Base-by-base conservation (phyloP, 2,113 vertebrate species). In the Holacanthus passer region DNA sequence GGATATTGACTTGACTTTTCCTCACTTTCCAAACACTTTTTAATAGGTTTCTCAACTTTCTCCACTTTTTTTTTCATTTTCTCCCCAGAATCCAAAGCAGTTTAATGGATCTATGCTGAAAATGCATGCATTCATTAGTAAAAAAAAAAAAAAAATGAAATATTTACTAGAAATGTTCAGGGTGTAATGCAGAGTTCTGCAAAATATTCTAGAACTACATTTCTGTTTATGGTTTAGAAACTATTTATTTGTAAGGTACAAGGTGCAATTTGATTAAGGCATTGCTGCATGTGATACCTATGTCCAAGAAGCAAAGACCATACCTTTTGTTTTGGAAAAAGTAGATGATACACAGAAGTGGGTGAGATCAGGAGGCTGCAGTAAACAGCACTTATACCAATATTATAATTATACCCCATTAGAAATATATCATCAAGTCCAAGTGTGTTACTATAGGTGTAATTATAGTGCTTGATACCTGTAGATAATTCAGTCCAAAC, bases 21-120 rank as follows among this genome's bases (percentile, higher is more conserved):
- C 20, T 59, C 16, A 77, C 31, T 43, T 73, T 81, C n/a, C 13
- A 70, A 60, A 79, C 66, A 32, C 22, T 14, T 60, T 71, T 63
- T 20, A 71, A 24, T 53, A 8, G 17, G 27, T 70, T 63, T 56
- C 27, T 75, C n/a, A 9, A 35, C 4, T 52, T 75, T 45, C 9
- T 41, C 9, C 39, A 41, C 39, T n/a, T n/a, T n/a, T n/a, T 41
- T 64, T 45, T 32, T 19, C 5, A 24, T 69, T 65, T 69, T 62
- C 22, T 47, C 1, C 1, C 12, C 22, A 29, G 3, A 37, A 48
- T 66, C 35, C 63, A 65, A 63, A 53, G 31, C n/a, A 22, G 41
- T 50, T 62, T 43, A 50, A 64, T 9, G 5, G 31, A 70, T 69
- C 17, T 60, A n/a, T 47, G 55, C n/a, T 62, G 20, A 65, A 62